Conservation (phyloP, 2,797 vertebrate genomes). For the Eospalax fontanierii region DNA sequence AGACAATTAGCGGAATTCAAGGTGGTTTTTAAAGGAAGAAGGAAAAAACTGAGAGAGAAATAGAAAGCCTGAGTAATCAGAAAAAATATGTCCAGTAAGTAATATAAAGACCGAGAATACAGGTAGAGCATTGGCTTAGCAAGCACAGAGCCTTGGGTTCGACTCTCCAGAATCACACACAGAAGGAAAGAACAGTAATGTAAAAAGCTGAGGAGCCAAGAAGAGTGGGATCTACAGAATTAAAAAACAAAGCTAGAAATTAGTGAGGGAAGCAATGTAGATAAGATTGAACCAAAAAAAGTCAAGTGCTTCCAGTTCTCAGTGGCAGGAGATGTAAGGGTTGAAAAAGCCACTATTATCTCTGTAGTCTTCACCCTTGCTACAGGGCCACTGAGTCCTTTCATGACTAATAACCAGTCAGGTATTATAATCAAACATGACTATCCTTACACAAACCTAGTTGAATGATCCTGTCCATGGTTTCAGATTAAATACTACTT, state of each 20-base stretch:
- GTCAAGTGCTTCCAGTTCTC: not conserved
- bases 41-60: not conserved
- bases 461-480: not conserved
- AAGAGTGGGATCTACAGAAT: not conserved
- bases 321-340: not conserved
- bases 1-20: not conserved
- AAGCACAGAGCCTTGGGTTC: not conserved
- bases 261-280: not conserved
- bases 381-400: not conserved
- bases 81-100: not conserved
- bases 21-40: not conserved
- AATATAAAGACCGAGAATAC: not conserved
- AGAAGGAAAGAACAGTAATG: not conserved
- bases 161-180: not conserved
- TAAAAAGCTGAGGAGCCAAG: not conserved
- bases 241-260: not conserved
- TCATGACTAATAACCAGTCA: not conserved
- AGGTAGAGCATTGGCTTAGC: not conserved
- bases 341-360: not conserved
- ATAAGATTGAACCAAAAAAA: not conserved
- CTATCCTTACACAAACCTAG: not conserved
- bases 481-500: constrained; percentile 46
- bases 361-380: not conserved
- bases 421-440: not conserved
- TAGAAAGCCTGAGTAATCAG: constrained; percentile 6